Percentiles rank a stretch among this genome's conserved stretches.
Conservation (phyloP, 2,113 vertebrate genomes). For the Cyanistes caeruleus region DNA sequence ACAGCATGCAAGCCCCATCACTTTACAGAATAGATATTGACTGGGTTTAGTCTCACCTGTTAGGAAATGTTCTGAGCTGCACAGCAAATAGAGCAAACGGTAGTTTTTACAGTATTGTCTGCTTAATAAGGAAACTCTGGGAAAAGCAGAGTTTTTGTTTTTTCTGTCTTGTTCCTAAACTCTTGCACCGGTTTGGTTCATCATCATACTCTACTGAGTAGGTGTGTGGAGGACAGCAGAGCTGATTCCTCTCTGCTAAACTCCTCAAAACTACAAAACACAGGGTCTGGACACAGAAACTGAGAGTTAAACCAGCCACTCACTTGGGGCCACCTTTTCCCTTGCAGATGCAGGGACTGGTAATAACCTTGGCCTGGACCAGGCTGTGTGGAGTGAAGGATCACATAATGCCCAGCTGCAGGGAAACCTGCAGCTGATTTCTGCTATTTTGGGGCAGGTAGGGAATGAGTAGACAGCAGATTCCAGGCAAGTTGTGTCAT, state of each 20-base stretch:
- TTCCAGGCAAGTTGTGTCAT: not conserved
- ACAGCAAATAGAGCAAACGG: not conserved
- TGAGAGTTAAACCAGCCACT: not conserved
- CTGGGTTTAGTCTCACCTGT: not conserved
- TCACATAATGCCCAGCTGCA: not conserved
- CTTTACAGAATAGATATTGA: not conserved
- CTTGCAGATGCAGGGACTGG: not conserved
- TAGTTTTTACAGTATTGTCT: not conserved
- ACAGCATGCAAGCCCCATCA: not conserved
- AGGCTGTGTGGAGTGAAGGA: accelerated
- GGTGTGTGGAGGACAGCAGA: not conserved
- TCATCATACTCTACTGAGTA: not conserved
- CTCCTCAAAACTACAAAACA: not conserved
- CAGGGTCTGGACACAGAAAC: not conserved
- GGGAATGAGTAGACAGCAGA: not conserved
- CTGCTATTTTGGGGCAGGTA: not conserved
- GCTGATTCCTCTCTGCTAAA: not conserved
- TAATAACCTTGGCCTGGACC: not conserved
- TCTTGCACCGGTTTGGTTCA: not conserved
- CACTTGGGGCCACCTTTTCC: not conserved
- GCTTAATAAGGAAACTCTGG: not conserved
- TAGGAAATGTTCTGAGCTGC: not conserved
- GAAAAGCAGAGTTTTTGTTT: not conserved
- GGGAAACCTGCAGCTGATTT: not conserved
- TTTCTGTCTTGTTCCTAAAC: not conserved